Conservation (phyloP, 1,140 invertebrate species). For the Hyles euphorbiae region DNA sequence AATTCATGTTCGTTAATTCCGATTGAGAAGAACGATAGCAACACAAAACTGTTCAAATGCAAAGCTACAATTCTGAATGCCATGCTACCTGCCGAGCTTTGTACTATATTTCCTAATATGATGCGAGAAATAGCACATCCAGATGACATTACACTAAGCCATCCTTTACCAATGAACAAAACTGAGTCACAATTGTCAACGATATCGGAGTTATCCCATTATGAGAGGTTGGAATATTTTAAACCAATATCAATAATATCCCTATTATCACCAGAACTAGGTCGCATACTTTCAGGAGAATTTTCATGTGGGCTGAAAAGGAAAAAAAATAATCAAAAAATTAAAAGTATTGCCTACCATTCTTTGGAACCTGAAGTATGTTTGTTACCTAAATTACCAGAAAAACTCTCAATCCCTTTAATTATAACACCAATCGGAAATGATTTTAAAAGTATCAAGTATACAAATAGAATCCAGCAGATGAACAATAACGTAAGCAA, state of each 20-base stretch:
- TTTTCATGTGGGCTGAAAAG: background rate
- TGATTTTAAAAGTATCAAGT: no score
- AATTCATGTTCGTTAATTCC: slow-evolving; percentile 31
- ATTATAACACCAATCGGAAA: no score
- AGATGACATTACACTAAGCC: background rate
- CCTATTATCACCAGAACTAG: background rate
- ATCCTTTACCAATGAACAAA: slow-evolving; percentile 13
- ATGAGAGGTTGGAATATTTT: slow-evolving; percentile 8
- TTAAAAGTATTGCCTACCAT: no score
- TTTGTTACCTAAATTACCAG: no score
- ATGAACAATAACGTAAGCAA: no score
- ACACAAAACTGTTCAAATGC: slow-evolving; percentile 50
- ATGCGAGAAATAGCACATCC: slow-evolving; percentile 23
- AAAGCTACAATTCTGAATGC: slow-evolving; percentile 48
- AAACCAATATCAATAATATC: background rate
- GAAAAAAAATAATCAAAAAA: no score
- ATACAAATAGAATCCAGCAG: no score
- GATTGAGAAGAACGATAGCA: slow-evolving; percentile 26
- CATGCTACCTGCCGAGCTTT: slow-evolving; percentile 53
- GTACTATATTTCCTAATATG: slow-evolving; percentile 48
- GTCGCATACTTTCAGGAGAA: background rate
- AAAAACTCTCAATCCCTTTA: no score
- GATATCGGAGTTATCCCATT: slow-evolving; percentile 27
- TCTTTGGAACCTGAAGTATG: no score
- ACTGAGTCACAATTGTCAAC: slow-evolving; percentile 23